Conservation (phyloP, 2,113 vertebrate genomes). For the Aphelocoma coerulescens region DNA sequence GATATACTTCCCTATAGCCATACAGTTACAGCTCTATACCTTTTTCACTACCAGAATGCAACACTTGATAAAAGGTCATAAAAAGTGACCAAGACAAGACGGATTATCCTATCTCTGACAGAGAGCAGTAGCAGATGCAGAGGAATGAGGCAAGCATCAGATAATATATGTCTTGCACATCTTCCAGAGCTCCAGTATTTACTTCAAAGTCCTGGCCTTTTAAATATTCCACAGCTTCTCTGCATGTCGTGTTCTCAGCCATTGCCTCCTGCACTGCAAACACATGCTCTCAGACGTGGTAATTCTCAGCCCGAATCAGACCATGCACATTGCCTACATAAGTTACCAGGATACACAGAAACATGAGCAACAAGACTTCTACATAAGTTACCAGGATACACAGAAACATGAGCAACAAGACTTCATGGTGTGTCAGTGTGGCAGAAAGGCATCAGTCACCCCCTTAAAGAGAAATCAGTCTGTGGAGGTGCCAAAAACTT, state of each 20-base stretch:
- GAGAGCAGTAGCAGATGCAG: not conserved
- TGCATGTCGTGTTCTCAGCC: not conserved
- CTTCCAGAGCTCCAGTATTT: not conserved
- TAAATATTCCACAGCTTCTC: not conserved
- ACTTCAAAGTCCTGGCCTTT: not conserved
- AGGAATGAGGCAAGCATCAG: not conserved
- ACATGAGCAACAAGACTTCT: too few relatives aligned
- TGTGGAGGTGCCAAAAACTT: not conserved
- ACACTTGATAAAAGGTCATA: not conserved
- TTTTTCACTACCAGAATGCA: not conserved
- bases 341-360: not conserved
- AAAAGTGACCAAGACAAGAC: not conserved
- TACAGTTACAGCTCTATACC: not conserved
- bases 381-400: not conserved
- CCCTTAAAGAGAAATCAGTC: not conserved
- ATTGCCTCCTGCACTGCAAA: not conserved
- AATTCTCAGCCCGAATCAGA: not conserved
- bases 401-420: not conserved
- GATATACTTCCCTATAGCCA: not conserved
- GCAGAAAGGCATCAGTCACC: not conserved
- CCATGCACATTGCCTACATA: fast-evolving
- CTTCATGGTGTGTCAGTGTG: fast-evolving
- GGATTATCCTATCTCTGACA: not conserved
- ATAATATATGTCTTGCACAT: not conserved
- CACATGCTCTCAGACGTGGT: not conserved